Base-by-base conservation (phyloP, 2,797 vertebrate species). In the Cuculus canorus region DNA sequence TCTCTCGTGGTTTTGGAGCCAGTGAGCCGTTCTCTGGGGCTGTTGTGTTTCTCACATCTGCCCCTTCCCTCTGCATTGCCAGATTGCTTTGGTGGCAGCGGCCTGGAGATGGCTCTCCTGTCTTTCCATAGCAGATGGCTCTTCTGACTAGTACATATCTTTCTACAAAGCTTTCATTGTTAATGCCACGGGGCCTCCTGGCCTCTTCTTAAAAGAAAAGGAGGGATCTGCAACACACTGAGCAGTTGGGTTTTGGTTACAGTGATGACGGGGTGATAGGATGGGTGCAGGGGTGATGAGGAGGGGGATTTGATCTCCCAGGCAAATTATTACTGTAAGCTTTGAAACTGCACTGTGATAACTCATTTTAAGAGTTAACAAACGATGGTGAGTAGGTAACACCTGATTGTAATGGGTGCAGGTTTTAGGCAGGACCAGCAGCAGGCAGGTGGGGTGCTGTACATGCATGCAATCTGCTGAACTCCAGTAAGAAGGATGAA, bases 81-180 rank as follows among this genome's bases (percentile, higher is more conserved):
- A 47, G 68, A n/a, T 32, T 72, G 89, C n/a, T 75, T 53, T 95
- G 91, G 89, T 87, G 88, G 72, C 92, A 65, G 82, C 15, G 43
- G 94, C 91, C 92, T 96, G 93, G 93, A 96, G 94, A 57, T 93
- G 94, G 91, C 95, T 95, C 92, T 92, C 88, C 95, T 91, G 91
- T 30, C 84, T 54, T 96, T 93, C 72, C 68, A 37, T 82, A 65
- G 84, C 35, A 57, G 25, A 71, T 13, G 41, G 4, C 52, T 68
- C 75, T 61, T 82, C 16, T 37, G 41, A 17, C 17, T 13, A 2
- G 53, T 61, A 28, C 21, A 5, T 60, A 47, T 70, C 68, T 60
- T 82, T 59, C 71, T 11, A 35, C 65, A 71, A 22, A 68, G 72
- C 68, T 35, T 41, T 21, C 30, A 70, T 66, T 76, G 56, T 87